Evolutionary conservation across 2,797 vertebrate genomes (phyloP), one percentile per base, ranked within the genome.

Genomic region (Rousettus madagascariensis): DNA sequence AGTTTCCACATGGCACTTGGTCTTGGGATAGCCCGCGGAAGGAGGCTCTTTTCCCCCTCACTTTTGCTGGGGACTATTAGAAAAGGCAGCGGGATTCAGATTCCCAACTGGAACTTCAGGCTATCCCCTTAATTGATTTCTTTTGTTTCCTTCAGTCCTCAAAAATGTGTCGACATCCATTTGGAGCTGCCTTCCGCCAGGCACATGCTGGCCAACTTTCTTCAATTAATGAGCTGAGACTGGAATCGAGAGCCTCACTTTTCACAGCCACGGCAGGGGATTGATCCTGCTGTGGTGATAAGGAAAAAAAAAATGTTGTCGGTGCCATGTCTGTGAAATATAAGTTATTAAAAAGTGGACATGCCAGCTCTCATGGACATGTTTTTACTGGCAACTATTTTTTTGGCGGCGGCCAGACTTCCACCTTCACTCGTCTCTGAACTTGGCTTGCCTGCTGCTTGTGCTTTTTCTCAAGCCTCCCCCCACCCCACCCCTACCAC

Each of bases 81-180:
- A 2, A 93, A 53, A 80, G 95, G 19, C 87, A 92, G 92, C 90
- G n/a, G 94, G 95, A 84, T 85, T 95, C 26, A 68, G 84, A 88
- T 97, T 96, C 96, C 95, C 95, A 98, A 98, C 95, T 82, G 95
- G 94, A 97, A 97, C 98, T 98, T 93, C 95, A 88, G 98, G 98
- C 98, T 90, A 91, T 97, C 97, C 97, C 96, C 98, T 98, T 99
- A 99, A 99, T 98, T 99, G 98, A 98, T 99, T 98, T 98, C 98
- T 98, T 98, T 98, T 98, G 98, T 98, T 98, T 98, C 97, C 93
- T 98, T 98, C 98, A 97, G 98, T 98, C 98, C 99, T 99, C 98
- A 95, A 98, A 99, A 98, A 98, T 98, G 99, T 98, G 98, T 99
- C 98, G 98, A 98, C 98, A 98, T 99, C 98, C 98, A 98, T 98